Evolutionary conservation across 2,797 vertebrate genomes (phyloP).

Genomic region (Picus viridis): DNA sequence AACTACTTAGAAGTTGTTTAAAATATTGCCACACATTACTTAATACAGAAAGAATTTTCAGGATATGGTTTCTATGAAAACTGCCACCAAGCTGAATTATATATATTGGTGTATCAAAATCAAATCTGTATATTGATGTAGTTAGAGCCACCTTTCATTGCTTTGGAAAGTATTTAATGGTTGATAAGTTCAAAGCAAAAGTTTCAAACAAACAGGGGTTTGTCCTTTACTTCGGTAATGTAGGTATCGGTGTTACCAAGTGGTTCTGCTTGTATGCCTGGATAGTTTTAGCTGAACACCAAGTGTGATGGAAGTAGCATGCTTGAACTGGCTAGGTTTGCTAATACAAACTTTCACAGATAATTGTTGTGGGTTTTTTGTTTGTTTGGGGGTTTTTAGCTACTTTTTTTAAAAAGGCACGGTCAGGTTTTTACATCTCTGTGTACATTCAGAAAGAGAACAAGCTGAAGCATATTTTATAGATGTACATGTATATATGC

Average conservation of each 20-base stretch:
- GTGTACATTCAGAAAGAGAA: not conserved
- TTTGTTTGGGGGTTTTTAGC: no score
- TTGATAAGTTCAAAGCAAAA: slow-evolving; percentile 27
- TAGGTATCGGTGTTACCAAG: not conserved
- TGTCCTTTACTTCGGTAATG: not conserved
- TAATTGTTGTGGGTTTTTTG: no score
- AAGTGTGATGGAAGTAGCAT: not conserved
- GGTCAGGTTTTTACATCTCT: not conserved
- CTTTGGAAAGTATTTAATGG: not conserved
- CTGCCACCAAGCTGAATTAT: not conserved
- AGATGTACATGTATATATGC: not conserved
- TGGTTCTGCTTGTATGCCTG: not conserved
- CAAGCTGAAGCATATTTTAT: not conserved
- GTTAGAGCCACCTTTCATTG: not conserved
- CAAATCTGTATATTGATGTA: not conserved
- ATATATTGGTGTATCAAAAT: not conserved
- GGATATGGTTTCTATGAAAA: not conserved
- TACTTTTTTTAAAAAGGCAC: not conserved
- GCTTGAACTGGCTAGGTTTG: not conserved
- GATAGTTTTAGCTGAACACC: not conserved
- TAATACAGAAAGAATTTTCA: slow-evolving; percentile 9
- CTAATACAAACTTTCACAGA: not conserved
- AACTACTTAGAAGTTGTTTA: not conserved
- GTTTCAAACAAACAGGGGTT: slow-evolving; percentile 10
- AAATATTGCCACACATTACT: not conserved